These are phyloP conservation scores for Vanacampus margaritifer DNA, from an alignment of 2,113 vertebrate genomes.

Conservation along the genomic window DNA sequence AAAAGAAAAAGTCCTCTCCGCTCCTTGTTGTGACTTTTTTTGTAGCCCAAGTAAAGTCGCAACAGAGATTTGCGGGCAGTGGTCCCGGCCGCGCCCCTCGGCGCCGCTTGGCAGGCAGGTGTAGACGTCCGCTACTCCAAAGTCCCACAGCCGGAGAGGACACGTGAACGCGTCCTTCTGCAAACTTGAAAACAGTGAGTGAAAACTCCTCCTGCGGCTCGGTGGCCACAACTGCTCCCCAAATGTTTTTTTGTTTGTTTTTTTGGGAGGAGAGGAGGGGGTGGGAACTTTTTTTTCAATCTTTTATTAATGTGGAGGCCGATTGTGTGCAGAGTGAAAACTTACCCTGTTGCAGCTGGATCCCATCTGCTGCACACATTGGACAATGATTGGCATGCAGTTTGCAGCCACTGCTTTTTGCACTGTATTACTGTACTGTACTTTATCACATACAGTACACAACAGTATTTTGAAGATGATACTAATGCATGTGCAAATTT, in stretches of 20 bases:
- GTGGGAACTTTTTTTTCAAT: constrained; percentile 4
- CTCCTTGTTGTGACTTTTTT: not conserved
- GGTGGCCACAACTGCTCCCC: constrained; percentile 13
- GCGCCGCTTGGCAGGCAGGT: constrained; percentile 59
- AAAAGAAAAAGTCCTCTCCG: not conserved
- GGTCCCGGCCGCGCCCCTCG: constrained; percentile 69
- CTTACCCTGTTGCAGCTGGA: constrained; percentile 37
- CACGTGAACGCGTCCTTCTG: constrained; percentile 47
- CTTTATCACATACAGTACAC: not conserved
- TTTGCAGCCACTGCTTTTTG: constrained; percentile 5
- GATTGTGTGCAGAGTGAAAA: constrained; percentile 29
- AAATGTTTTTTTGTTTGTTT: constrained; percentile 17
- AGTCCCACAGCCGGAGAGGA: constrained; percentile 50
- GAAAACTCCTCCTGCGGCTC: constrained; percentile 21
- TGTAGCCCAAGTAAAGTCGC: constrained; percentile 15
- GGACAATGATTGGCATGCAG: constrained; percentile 17
- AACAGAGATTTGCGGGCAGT: constrained; percentile 60
- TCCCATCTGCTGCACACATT: constrained; percentile 56
- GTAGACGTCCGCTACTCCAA: constrained; percentile 30
- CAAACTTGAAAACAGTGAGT: constrained; percentile 17
- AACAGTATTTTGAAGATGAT: not conserved
- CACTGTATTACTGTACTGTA: not conserved
- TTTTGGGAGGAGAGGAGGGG: not conserved
- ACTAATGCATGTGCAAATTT: not conserved
- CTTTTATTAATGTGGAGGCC: constrained; percentile 25